Base-by-base conservation (phyloP, 2,797 vertebrate genomes). In the Cichlasoma orientale region DNA sequence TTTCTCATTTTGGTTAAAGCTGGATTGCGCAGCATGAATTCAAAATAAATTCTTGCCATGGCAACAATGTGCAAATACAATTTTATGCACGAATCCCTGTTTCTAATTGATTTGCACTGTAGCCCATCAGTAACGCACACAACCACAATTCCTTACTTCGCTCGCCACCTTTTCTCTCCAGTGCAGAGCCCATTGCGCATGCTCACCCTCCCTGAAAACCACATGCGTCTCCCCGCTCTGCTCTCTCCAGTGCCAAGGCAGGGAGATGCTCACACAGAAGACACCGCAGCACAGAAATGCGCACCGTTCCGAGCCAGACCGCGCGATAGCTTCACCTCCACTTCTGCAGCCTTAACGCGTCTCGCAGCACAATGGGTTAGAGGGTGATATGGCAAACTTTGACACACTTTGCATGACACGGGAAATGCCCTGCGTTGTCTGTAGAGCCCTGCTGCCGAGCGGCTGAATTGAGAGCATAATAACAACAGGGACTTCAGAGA, bases 301-400 rank as follows among this genome's bases (percentile, higher is more conserved):
- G 72, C 77, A 54, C 89, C 19, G 76, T 78, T 77, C 80, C 71
- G 81, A 72, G 14, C 53, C 83, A 11, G 61, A 81, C 6, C 76
- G 72, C 69, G 72, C 63, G 74, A 5, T 57, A 86, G 82, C 86
- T 75, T 66, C 71, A 5, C 72, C 56, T 56, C 75, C 44, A 23
- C 61, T 33, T 50, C 47, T 0, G 5, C 80, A 27, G 25, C 71
- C 19, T 56, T 10, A 68, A 82, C 61, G 82, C 44, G 29, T 12
- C 56, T 29, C 21, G 16, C 61, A 70, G 27, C 75, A 54, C 86
- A 8, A 86, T 90, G 92, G 92, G 89, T 90, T 90, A 92, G 82
- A 79, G 68, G 70, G 68, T 52, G 78, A 82, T 4, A 90, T 85
- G 90, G 87, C 61, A 63, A 88, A 93, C 91, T 93, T 92, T 90